Evolutionary conservation across 2,888 invertebrate genomes (phyloP), one percentile per base, ranked within the genome.

Genomic region (Drymonia ruficornis): DNA sequence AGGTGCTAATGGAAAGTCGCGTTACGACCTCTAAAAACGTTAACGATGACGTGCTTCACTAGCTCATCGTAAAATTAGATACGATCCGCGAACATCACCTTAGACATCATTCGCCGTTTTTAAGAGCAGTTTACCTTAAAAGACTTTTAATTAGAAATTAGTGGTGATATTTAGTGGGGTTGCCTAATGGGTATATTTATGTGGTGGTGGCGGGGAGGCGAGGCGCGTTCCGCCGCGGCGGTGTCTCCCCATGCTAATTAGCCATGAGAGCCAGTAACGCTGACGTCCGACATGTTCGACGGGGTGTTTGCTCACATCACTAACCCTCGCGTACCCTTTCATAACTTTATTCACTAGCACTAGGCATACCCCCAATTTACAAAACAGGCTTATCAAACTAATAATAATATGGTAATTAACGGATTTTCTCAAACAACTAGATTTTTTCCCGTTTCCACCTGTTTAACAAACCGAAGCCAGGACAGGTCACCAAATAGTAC

Each of bases 1-100:
- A 83, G 84, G 83, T 86, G 84, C 78, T 88, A 86, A 90, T 85
- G 82, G 83, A 84, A 86, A 82, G 71, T 74, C 76, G 72, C 67
- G 77, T 78, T 72, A 78, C 77, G 76, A 73, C 74, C 79, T 81
- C 73, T 82, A 76, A 80, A 31, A 81, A 74, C 62, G 72, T 74
- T 75, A 67, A 61, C 53, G 53, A 56, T 55, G 55, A 70, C 78
- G 68, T 70, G 73, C 70, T 63, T 63, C 59, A 66, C 67, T 57
- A 61, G 67, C 68, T 63, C 63, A 55, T 70, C 74, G 71, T 79
- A 65, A 79, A 81, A 72, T 73, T 70, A 67, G 70, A 72, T 60
- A 68, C 64, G 67, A 67, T 67, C 23, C 34, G 47, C 29, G 55
- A 62, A 55, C 67, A 60, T 59, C 48, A 56, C 52, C 48, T 55